Percentiles rank a stretch among this genome's conserved stretches.
These are phyloP conservation scores for Eleginops maclovinus DNA, from an alignment of 2,113 vertebrate genomes.

Conservation along the genomic window DNA sequence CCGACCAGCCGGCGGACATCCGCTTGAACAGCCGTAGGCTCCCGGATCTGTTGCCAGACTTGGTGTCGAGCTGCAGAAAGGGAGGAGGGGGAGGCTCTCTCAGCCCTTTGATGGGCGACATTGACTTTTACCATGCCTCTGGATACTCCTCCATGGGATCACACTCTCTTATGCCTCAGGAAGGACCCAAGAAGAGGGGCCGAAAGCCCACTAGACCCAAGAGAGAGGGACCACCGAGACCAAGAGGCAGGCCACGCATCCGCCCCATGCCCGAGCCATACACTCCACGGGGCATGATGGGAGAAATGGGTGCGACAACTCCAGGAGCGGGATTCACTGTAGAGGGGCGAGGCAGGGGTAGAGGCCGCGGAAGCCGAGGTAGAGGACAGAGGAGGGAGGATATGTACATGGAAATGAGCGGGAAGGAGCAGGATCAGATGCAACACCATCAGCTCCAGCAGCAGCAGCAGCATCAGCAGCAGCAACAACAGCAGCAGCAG, in stretches of 20 bases:
- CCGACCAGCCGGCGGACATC: conserved; percentile 92
- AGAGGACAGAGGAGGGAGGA: conserved; percentile 82
- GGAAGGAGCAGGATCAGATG: conserved; percentile 80
- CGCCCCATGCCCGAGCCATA: conserved; percentile 89
- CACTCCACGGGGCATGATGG: conserved; percentile 81
- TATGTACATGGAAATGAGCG: conserved; percentile 83
- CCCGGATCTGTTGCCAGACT: conserved; percentile 89
- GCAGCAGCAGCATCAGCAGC: conserved; percentile 75
- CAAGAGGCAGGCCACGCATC: conserved; percentile 90
- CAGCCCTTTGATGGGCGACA: conserved; percentile 91
- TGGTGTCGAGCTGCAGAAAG: conserved; percentile 93
- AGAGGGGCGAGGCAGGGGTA: conserved; percentile 71
- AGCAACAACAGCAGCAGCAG: no score
- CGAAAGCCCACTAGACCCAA: conserved; percentile 93
- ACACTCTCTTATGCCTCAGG: conserved; percentile 79
- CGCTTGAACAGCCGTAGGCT: conserved; percentile 92
- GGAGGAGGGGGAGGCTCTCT: conserved; percentile 85
- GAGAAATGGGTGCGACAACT: conserved; percentile 78
- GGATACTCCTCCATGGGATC: conserved; percentile 85
- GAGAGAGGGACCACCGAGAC: conserved; percentile 90
- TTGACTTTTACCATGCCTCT: conserved; percentile 89
- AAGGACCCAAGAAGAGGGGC: conserved; percentile 90
- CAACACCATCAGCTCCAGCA: conserved; percentile 81
- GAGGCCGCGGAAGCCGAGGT: conserved; percentile 80
- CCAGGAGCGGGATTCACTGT: conserved; percentile 74